Percentiles rank a stretch among this genome's conserved stretches.
These are phyloP conservation scores for Rapana venosa DNA, from an alignment of 2,888 invertebrate genomes.

Conservation along the genomic window DNA sequence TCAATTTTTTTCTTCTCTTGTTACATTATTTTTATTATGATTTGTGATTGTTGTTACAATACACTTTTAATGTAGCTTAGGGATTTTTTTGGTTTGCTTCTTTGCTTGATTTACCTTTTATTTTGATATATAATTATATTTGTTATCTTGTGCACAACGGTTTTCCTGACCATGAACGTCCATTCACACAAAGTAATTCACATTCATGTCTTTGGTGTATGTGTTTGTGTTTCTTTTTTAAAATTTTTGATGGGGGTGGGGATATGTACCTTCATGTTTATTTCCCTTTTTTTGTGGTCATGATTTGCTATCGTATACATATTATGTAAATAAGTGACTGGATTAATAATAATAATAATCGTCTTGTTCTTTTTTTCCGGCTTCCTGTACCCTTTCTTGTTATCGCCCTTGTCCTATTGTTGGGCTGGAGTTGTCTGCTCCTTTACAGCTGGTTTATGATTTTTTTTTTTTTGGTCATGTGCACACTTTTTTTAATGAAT, in stretches of 20 bases:
- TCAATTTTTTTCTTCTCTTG: neutral
- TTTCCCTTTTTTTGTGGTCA: neutral
- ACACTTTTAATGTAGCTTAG: neutral
- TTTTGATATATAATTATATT: neutral
- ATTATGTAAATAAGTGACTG: conserved; percentile 22
- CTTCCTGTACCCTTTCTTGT: neutral
- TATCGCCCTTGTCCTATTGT: conserved; percentile 16
- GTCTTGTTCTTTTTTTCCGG: neutral
- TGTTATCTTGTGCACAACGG: neutral
- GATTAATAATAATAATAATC: neutral
- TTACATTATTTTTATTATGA: neutral
- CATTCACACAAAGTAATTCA: conserved; percentile 13
- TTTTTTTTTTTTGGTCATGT: conserved; percentile 35
- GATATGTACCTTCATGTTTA: neutral
- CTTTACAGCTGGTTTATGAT: conserved; percentile 22
- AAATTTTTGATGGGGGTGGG: neutral
- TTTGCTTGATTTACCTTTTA: neutral
- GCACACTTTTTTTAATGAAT: conserved; percentile 27
- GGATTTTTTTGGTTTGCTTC: neutral
- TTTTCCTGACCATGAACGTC: neutral
- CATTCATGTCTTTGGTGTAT: neutral
- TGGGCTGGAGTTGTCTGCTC: conserved; percentile 18
- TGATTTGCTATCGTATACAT: neutral
- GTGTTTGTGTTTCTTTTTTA: neutral
- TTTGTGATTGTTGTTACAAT: neutral